These are phyloP conservation scores for Ernsta delagoae DNA, from an alignment of 2,888 invertebrate species.

Conservation along the genomic window DNA sequence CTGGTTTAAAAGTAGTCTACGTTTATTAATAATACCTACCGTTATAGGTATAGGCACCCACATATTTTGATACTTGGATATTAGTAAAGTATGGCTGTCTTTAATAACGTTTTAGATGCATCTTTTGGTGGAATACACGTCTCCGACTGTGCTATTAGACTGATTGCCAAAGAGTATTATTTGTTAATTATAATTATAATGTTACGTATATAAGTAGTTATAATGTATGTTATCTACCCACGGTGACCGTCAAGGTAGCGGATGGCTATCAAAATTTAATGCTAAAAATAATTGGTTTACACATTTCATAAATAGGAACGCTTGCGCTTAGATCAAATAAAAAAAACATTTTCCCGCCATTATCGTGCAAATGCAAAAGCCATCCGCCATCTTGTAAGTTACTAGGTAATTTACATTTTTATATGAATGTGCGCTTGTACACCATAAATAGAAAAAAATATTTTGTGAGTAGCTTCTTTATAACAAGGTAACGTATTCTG, in stretches of 20 bases:
- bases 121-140: constrained; percentile 37
- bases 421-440: constrained; percentile 42
- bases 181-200: constrained; percentile 56
- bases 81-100: no score
- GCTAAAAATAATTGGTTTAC: no score
- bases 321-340: no score
- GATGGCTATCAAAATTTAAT: no score
- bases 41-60: no score
- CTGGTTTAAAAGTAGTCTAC: no score
- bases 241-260: no score
- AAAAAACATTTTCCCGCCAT: not conserved
- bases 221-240: constrained; percentile 21
- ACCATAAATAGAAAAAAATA: constrained; percentile 34
- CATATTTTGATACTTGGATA: constrained; percentile 18
- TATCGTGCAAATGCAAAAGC: not conserved
- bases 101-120: constrained; percentile 32
- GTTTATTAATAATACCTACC: no score
- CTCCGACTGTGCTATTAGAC: constrained; percentile 57
- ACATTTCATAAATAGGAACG: no score
- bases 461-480: constrained; percentile 40
- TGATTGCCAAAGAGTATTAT: constrained; percentile 73
- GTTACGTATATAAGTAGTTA: constrained; percentile 48
- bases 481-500: constrained; percentile 31
- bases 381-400: not conserved
- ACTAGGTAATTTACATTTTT: constrained; percentile 44